These are phyloP conservation scores for Nibea albiflora DNA, from an alignment of 2,113 vertebrate genomes.

Conservation along the genomic window DNA sequence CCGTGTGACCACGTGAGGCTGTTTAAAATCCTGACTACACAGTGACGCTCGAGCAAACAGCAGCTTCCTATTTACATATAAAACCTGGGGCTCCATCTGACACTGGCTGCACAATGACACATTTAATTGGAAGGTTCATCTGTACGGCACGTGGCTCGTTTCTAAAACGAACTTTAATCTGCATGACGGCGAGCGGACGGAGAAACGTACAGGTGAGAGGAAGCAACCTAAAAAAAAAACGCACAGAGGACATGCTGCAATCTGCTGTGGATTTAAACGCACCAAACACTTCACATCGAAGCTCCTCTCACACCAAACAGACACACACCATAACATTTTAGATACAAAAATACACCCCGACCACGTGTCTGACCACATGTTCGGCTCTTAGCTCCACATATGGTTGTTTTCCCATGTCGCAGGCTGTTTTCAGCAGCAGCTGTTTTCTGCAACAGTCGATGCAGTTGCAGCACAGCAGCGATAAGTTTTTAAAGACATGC, in stretches of 20 bases:
- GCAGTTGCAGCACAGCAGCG: neutral
- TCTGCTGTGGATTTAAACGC: neutral
- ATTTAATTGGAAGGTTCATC: neutral
- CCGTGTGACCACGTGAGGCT: neutral
- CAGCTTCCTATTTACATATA: constrained; percentile 32
- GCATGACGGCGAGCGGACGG: neutral
- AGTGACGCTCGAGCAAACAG: constrained; percentile 27
- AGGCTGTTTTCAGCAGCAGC: constrained; percentile 16
- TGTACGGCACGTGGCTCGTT: no score
- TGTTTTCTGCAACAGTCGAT: constrained; percentile 20
- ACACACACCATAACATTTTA: constrained; percentile 1
- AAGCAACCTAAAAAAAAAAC: neutral
- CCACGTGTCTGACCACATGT: constrained; percentile 43
- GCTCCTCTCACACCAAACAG: neutral
- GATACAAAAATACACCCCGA: constrained; percentile 17
- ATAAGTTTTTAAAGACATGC: neutral
- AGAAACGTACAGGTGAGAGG: neutral
- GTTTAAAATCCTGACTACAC: neutral
- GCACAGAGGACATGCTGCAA: neutral
- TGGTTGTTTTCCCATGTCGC: constrained; percentile 34
- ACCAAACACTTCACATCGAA: neutral
- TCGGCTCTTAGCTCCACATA: constrained; percentile 39
- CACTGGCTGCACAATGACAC: neutral
- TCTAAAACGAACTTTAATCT: no score
- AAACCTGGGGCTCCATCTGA: constrained; percentile 37